Evolutionary conservation across 2,113 vertebrate species (phyloP).

Genomic region (Indicator indicator): DNA sequence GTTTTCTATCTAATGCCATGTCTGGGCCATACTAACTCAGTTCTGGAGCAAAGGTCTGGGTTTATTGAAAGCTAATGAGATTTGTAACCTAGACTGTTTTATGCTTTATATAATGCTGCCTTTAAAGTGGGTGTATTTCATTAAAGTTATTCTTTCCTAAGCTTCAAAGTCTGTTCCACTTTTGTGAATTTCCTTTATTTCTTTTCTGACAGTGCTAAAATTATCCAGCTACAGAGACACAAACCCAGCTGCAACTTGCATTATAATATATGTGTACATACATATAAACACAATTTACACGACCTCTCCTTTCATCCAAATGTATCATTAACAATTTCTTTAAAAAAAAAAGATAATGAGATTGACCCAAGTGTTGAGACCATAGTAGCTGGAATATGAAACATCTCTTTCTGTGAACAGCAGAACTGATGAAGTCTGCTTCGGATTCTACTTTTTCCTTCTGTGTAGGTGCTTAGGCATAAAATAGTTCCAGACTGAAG

Average conservation of each 20-base stretch:
- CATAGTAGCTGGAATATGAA: fast-evolving
- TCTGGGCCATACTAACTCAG: background rate
- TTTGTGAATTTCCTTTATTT: background rate
- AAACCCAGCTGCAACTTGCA: background rate
- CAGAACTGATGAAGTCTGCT: background rate
- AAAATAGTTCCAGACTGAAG: background rate
- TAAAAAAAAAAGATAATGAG: background rate
- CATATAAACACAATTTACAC: background rate
- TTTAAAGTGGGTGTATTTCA: background rate
- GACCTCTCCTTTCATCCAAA: background rate
- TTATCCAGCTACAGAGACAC: background rate
- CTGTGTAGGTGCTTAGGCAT: background rate
- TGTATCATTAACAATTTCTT: background rate
- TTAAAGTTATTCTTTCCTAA: background rate
- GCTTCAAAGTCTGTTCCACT: background rate
- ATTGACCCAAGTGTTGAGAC: background rate
- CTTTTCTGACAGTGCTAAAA: background rate
- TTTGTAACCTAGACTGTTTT: background rate
- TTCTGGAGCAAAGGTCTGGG: background rate
- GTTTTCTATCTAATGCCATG: background rate
- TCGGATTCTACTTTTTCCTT: background rate
- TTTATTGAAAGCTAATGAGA: background rate
- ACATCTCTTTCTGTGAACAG: background rate
- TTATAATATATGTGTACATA: too few species aligned
- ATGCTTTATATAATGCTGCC: background rate